A percentile compares a stretch with the other conserved stretches of the same genome.
These are phyloP conservation scores for Triplophysa tibetana DNA, from an alignment of 2,113 vertebrate species.

Conservation along the genomic window DNA sequence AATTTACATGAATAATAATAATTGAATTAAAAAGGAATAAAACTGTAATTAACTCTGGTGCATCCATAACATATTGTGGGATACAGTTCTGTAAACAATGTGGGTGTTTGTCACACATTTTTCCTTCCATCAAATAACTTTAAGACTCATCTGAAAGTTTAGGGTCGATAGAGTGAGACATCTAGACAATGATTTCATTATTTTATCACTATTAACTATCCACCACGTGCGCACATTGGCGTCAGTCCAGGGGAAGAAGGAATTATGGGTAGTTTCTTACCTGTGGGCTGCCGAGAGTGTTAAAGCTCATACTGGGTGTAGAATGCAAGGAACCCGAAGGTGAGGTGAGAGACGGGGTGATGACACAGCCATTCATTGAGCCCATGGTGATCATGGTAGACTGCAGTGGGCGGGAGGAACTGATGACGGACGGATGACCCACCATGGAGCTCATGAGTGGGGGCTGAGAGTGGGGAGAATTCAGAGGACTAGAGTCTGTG, in stretches of 20 bases:
- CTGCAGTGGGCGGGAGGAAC: slow-evolving; percentile 68
- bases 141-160: too few relatives aligned
- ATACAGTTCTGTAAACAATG: too few relatives aligned
- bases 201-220: not conserved
- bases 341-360: slow-evolving; percentile 74
- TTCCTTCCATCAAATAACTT: too few relatives aligned
- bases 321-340: slow-evolving; percentile 71
- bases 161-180: too few relatives aligned
- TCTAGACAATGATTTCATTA: too few relatives aligned
- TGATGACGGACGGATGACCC: slow-evolving; percentile 77
- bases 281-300: slow-evolving; percentile 73
- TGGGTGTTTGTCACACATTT: too few relatives aligned
- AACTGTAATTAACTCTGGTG: too few relatives aligned
- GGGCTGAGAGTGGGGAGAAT: slow-evolving; percentile 63
- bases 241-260: not conserved
- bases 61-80: too few relatives aligned
- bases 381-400: slow-evolving; percentile 70
- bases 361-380: slow-evolving; percentile 77
- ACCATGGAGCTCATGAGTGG: slow-evolving; percentile 71
- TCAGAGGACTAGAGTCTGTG: slow-evolving; percentile 74
- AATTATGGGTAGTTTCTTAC: slow-evolving; percentile 55
- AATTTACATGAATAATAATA: too few relatives aligned
- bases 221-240: not conserved
- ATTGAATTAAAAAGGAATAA: too few relatives aligned
- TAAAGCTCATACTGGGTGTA: slow-evolving; percentile 72